Evolutionary conservation across 2,113 vertebrate genomes (phyloP), one percentile per base, ranked within the genome.

Genomic region (Oreochromis aureus): DNA sequence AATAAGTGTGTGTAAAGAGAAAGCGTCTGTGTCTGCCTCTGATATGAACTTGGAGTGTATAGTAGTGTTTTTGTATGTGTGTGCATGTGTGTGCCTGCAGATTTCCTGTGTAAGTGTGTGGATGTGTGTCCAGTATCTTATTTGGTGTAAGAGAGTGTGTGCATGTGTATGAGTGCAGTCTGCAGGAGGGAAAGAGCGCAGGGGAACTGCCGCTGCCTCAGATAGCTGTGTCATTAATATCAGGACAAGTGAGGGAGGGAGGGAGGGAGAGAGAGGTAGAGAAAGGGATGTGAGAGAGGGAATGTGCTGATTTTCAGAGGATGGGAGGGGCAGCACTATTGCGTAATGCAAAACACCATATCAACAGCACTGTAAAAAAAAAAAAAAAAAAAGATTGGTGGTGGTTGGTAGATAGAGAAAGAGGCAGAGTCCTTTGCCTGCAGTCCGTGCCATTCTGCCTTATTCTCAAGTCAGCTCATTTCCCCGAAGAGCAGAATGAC

Each of bases 301-400:
- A 88, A 78, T 78, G 94, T 84, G 93, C 83, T 84, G 96, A 95
- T 96, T 87, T 91, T 48, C 95, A 97, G 94, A 95, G 96, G 96
- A 97, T 96, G 98, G 97, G 97, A 95, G 95, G 94, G 91, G 95
- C 90, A 22, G 78, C 66, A 63, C 81, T 93, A 91, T 97, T 98
- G 97, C 96, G 96, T 97, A 97, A 98, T 95, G 86, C 86, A 89
- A 87, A 83, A 83, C 82, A 90, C 82, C 80, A 83, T 95, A 95
- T 95, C 89, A 93, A 91, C 91, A 92, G 89, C 88, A 92, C 16
- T 83, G 80, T 85, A 46, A 85, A 86, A 87, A 87, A 78, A 36
- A 36, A 87, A 78, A 36, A 36, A 2, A 39, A 61, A 39, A n/a
- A 66, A 39, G 61, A 66, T 39, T n/a, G 34, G 22, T 18, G 56